Conservation (phyloP, 2,888 invertebrate species). For the Drosophila buzzatii region DNA sequence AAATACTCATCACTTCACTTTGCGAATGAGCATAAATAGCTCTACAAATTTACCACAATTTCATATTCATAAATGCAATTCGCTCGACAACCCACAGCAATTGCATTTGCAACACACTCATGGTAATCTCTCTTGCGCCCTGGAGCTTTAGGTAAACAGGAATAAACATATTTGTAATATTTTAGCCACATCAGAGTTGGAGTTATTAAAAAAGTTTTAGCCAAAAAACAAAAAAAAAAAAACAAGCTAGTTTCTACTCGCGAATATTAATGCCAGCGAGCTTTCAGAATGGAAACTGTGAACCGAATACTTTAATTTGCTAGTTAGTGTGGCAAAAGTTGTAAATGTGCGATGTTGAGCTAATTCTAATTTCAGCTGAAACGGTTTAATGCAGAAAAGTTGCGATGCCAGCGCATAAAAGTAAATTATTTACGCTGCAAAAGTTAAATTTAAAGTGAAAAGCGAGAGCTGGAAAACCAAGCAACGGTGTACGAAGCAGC, state of each 20-base stretch:
- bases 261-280: neutral
- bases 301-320: constrained; percentile 9
- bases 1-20: too few relatives aligned
- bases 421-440: constrained; percentile 4
- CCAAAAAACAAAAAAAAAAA: neutral
- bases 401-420: constrained; percentile 13
- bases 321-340: neutral
- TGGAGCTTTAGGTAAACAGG: neutral
- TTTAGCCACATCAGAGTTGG: neutral
- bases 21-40: neutral
- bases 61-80: neutral
- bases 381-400: constrained; percentile 5
- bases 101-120: neutral
- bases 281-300: neutral
- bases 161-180: neutral
- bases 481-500: neutral
- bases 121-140: neutral
- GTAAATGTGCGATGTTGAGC: constrained; percentile 17
- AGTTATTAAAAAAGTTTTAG: constrained; percentile 1
- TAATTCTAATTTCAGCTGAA: constrained; percentile 46
- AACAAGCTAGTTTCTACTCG: neutral
- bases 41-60: neutral
- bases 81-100: neutral
- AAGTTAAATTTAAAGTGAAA: neutral
- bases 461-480: neutral